phyloP scores from a whole-genome alignment of 2,888 invertebrate genomes.

The Calliopum simillimum region DNA sequence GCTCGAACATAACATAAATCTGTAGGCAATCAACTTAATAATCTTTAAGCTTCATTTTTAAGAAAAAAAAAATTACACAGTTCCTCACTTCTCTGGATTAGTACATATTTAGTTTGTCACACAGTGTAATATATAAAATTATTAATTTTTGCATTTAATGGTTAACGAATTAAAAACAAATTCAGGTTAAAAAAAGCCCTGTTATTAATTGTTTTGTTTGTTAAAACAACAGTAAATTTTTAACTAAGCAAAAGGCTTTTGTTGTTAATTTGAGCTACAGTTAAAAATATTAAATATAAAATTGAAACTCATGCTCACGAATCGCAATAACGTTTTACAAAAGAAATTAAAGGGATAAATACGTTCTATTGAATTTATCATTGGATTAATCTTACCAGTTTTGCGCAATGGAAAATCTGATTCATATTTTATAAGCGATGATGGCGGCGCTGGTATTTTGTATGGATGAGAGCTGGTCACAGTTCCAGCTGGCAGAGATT shows the following conservation, averaged over 20 bases:
- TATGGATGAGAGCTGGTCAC: constrained; percentile 76
- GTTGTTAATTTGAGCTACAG: constrained; percentile 30
- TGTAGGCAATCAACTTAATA: no score
- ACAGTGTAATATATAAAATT: background rate
- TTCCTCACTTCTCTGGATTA: background rate
- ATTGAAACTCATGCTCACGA: constrained; percentile 13
- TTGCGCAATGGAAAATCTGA: constrained; percentile 92
- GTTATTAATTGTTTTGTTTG: background rate
- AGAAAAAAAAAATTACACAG: no score
- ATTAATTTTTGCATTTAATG: no score
- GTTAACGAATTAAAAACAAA: no score
- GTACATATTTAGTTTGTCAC: constrained; percentile 9
- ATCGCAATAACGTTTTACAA: constrained; percentile 12
- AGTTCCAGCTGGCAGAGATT: constrained; percentile 73
- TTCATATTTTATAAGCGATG: constrained; percentile 67
- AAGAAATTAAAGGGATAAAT: background rate
- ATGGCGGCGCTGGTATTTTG: constrained; percentile 75
- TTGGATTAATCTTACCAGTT: constrained; percentile 80
- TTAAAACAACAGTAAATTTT: constrained; percentile 5
- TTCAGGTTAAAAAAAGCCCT: no score
- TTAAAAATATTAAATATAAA: constrained; percentile 14
- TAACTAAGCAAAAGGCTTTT: constrained; percentile 5
- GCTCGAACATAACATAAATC: no score
- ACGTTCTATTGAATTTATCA: background rate
- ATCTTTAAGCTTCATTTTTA: no score